Conservation (phyloP, 2,797 vertebrate genomes). For the Salarias fasciatus region DNA sequence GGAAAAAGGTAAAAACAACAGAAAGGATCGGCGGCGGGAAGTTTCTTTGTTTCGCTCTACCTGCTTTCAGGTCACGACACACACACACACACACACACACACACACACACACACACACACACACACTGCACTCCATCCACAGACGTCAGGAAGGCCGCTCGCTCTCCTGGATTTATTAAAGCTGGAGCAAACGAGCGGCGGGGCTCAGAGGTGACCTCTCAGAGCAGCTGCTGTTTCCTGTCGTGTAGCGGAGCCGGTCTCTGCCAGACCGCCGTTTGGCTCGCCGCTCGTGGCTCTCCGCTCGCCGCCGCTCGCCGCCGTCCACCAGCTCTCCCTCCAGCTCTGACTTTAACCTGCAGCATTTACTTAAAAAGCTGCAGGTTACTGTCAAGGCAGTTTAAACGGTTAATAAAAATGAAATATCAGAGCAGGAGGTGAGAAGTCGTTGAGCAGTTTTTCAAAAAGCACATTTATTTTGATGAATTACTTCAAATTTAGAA, state of each 20-base stretch:
- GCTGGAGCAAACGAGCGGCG: conserved; percentile 46
- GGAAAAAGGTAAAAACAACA: conserved; percentile 30
- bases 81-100: conserved; percentile 7
- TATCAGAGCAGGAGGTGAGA: no score
- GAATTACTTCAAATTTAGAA: no score
- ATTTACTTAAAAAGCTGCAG: no score
- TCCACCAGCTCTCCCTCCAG: no score
- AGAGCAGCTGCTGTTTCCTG: conserved; percentile 73
- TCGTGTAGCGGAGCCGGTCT: conserved; percentile 70
- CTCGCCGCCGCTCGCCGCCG: no score
- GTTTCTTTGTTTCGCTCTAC: conserved; percentile 76
- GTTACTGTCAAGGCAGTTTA: no score
- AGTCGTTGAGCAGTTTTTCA: no score
- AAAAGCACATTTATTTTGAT: no score
- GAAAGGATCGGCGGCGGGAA: conserved; percentile 49
- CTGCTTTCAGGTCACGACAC: conserved; percentile 56
- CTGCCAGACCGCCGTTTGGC: conserved; percentile 36
- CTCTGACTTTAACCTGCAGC: no score
- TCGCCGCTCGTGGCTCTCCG: no score
- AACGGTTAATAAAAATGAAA: no score
- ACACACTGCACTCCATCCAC: conserved; percentile 31
- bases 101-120: conserved; percentile 11
- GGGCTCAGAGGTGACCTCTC: conserved; percentile 56
- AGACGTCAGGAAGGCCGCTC: conserved; percentile 43
- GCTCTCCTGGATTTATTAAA: conserved; percentile 77